Evolutionary conservation across 2,888 invertebrate species (phyloP).

Genomic region (Acronicta psi): DNA sequence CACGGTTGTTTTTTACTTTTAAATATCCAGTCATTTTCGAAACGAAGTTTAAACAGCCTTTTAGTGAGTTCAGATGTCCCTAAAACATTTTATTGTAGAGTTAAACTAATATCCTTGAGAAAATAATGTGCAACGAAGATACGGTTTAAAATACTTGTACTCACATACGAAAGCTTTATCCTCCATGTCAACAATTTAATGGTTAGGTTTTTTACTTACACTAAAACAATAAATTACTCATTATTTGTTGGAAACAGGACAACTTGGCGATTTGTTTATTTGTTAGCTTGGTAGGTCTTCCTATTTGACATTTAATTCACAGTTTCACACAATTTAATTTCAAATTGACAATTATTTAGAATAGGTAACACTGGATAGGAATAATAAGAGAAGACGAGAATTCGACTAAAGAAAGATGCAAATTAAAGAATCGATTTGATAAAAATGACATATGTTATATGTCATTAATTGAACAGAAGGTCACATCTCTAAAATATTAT

Average conservation of each 20-base stretch:
- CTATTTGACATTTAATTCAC: constrained; percentile 3
- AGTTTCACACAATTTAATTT: too few species aligned
- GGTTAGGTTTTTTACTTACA: neutral
- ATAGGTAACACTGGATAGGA: constrained; percentile 36
- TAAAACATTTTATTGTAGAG: constrained; percentile 61
- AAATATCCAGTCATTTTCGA: constrained; percentile 82
- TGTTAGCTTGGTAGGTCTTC: too few species aligned
- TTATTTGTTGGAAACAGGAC: constrained; percentile 29
- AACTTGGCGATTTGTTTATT: constrained; percentile 51
- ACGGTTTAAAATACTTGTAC: constrained; percentile 45
- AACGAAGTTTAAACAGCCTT: constrained; percentile 77
- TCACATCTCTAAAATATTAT: constrained; percentile 53
- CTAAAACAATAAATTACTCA: neutral
- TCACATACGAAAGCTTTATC: constrained; percentile 78
- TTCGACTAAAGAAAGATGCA: neutral
- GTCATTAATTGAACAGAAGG: constrained; percentile 12
- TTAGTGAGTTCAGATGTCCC: constrained; percentile 80
- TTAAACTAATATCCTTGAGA: constrained; percentile 8
- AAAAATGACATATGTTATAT: too few species aligned
- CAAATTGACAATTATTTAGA: constrained; percentile 30
- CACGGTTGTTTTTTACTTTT: constrained; percentile 84
- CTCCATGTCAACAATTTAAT: constrained; percentile 64
- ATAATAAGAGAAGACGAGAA: too few species aligned
- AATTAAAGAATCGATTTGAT: too few species aligned
- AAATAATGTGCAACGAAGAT: constrained; percentile 6